Percentiles rank a stretch among this genome's conserved stretches.
phyloP scores from a whole-genome alignment of 2,113 vertebrate genomes.

The Forbesichthys papilliferus region DNA sequence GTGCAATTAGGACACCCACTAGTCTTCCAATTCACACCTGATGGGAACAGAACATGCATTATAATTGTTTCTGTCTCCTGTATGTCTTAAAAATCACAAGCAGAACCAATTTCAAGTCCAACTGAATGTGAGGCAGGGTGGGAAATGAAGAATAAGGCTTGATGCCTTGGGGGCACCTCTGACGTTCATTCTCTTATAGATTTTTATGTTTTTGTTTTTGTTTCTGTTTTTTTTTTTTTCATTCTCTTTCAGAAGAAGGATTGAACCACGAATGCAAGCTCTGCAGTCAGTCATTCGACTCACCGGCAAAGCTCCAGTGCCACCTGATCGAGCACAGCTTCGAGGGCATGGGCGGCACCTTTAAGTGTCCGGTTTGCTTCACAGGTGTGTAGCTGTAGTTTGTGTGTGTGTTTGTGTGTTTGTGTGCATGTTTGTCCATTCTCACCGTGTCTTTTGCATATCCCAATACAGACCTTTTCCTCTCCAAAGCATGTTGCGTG shows the following conservation, averaged over 20 bases:
- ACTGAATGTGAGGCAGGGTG: conserved; percentile 29
- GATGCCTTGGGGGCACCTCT: conserved; percentile 12
- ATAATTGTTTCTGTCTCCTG: conserved; percentile 44
- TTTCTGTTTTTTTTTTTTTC: conserved; percentile 59
- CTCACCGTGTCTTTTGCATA: conserved; percentile 24
- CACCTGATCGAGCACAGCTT: conserved; percentile 99
- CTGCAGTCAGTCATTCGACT: conserved; percentile 98
- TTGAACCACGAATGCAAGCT: conserved; percentile 98
- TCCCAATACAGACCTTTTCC: conserved; percentile 19
- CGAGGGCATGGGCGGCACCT: conserved; percentile 98
- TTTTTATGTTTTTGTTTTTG: conserved; percentile 32
- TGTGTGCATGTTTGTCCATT: background rate
- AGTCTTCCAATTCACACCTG: conserved; percentile 61
- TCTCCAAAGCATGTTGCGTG: background rate
- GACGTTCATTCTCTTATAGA: conserved; percentile 39
- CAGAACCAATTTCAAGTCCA: conserved; percentile 37
- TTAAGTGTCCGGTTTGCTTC: conserved; percentile 98
- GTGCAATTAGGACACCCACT: conserved; percentile 52
- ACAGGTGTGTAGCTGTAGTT: conserved; percentile 81
- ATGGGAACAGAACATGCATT: conserved; percentile 61
- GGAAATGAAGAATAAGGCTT: background rate
- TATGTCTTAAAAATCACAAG: conserved; percentile 52
- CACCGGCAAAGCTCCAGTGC: conserved; percentile 97
- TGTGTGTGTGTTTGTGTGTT: conserved; percentile 5
- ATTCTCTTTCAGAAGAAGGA: conserved; percentile 88